Evolutionary conservation across 1,140 invertebrate species (phyloP).

Genomic region (Bombyx mori): ASM3026992v2 NC_085131.1:4856001-4856500

Average conservation of each 20-base stretch:
- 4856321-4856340: constrained; percentile 98
- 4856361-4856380: not conserved
- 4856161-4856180: constrained; percentile 70
- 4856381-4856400: not conserved
- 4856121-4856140: too few species aligned
- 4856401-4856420: not conserved
- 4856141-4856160: too few species aligned
- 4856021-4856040: too few species aligned
- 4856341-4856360: constrained; percentile 87
- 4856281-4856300: constrained; percentile 96
- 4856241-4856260: constrained; percentile 96
- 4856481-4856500: too few species aligned
- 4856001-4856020: too few species aligned
- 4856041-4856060: too few species aligned
- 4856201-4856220: constrained; percentile 85
- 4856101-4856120: too few species aligned
- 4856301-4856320: constrained; percentile 98
- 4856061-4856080: too few species aligned
- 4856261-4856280: constrained; percentile 97
- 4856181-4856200: constrained; percentile 74
- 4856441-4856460: too few species aligned
- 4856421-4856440: too few species aligned
- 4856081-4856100: too few species aligned
- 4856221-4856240: constrained; percentile 96
- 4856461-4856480: too few species aligned